A percentile compares a stretch with the other conserved stretches of the same genome.
Evolutionary conservation across 92 coral and sea anemone species (phyloP).

Genomic region (Metridium senile): DNA sequence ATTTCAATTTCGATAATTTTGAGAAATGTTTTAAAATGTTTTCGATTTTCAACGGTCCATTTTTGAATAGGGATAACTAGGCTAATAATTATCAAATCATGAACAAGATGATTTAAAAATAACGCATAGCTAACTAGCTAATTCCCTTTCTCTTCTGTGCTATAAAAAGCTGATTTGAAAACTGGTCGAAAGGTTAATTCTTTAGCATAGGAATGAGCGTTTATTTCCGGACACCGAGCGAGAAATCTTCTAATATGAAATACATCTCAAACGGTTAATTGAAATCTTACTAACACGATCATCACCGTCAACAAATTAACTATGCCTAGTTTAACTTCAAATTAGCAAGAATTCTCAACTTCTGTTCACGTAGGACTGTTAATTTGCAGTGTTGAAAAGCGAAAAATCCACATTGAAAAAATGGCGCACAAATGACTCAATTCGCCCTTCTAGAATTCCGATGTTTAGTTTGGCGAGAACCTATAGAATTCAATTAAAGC

Average conservation of each 20-base stretch:
- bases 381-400: background rate
- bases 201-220: constrained; percentile 7
- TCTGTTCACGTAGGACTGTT: background rate
- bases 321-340: constrained; percentile 16
- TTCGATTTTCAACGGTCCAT: background rate
- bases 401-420: background rate
- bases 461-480: background rate
- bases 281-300: background rate
- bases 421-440: too few species aligned
- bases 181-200: background rate
- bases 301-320: constrained; percentile 19
- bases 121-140: background rate
- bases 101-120: background rate
- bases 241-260: constrained; percentile 5
- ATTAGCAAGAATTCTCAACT: constrained; percentile 6
- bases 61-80: background rate
- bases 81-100: background rate
- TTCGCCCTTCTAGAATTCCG: background rate
- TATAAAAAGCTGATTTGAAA: background rate
- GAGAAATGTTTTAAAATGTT: background rate
- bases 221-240: constrained; percentile 12
- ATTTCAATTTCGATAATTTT: background rate
- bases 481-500: background rate
- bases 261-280: constrained; percentile 17
- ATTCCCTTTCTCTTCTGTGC: background rate